A percentile compares a stretch with the other conserved stretches of the same genome.
Conservation (phyloP, 2,797 vertebrate species). For the Urosaurus nigricauda region DNA sequence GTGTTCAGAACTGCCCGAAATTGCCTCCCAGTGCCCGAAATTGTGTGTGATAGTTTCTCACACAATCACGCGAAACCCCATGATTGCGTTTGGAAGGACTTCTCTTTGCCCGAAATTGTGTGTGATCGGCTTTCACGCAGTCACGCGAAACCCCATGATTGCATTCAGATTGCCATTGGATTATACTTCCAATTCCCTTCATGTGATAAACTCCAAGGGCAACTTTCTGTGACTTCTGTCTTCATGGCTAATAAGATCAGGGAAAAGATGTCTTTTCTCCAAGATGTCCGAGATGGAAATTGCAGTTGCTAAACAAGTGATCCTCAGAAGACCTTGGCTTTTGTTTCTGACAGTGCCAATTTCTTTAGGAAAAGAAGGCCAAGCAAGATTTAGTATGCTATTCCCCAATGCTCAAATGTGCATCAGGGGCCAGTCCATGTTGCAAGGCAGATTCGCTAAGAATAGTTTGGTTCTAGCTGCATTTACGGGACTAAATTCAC, state of each 20-base stretch:
- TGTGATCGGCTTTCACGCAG: too few relatives aligned
- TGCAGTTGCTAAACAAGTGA: background rate
- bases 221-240: background rate
- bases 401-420: slow-evolving; percentile 47
- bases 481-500: background rate
- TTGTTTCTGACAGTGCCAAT: background rate
- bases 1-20: too few relatives aligned
- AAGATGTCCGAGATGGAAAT: background rate
- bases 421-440: slow-evolving; percentile 20
- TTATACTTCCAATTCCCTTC: too few relatives aligned
- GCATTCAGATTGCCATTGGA: too few relatives aligned
- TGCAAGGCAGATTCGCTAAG: slow-evolving; percentile 34
- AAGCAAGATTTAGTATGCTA: slow-evolving; percentile 1
- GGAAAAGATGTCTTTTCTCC: background rate
- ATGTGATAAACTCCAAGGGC: too few relatives aligned
- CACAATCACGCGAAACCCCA: too few relatives aligned
- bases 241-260: background rate
- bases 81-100: too few relatives aligned
- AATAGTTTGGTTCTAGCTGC: background rate
- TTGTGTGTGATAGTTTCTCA: too few relatives aligned
- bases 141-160: too few relatives aligned
- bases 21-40: too few relatives aligned
- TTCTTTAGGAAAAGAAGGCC: background rate
- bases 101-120: too few relatives aligned
- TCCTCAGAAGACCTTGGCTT: background rate